Evolutionary conservation across 2,797 vertebrate species (phyloP).

Genomic region (Cyprinodon diabolis): DNA sequence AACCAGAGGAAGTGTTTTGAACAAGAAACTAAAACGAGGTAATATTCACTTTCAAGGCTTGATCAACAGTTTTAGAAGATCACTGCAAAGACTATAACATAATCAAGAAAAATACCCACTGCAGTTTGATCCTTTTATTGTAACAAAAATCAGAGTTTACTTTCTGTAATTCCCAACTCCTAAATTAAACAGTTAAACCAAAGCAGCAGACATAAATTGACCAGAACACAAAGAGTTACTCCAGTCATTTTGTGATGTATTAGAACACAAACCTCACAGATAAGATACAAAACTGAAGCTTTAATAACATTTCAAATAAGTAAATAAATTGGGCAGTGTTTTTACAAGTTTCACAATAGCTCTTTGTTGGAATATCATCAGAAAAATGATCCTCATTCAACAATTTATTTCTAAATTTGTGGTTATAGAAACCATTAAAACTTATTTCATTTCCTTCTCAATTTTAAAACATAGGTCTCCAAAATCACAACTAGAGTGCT

Average conservation of each 20-base stretch:
- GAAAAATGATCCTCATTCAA: neutral
- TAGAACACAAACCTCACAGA: neutral
- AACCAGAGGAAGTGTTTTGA: neutral
- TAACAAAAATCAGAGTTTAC: neutral
- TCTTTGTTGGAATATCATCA: neutral
- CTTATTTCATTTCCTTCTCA: neutral
- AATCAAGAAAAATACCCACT: neutral
- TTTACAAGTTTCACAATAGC: neutral
- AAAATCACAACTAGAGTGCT: neutral
- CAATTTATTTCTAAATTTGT: neutral
- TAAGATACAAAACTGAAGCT: neutral
- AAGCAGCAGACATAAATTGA: neutral
- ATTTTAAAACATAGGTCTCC: neutral
- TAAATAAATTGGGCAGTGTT: neutral
- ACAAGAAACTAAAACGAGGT: constrained; percentile 11
- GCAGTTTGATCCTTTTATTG: neutral
- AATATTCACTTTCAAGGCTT: constrained; percentile 3
- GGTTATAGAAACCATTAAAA: neutral
- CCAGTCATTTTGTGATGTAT: neutral
- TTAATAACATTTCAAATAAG: neutral
- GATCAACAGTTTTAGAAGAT: neutral
- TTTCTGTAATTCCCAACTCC: neutral
- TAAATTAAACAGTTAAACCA: neutral
- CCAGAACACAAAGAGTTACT: neutral
- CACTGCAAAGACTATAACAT: neutral